phyloP scores from a whole-genome alignment of 1,140 invertebrate species.

The Megalonaias nervosa region DNA sequence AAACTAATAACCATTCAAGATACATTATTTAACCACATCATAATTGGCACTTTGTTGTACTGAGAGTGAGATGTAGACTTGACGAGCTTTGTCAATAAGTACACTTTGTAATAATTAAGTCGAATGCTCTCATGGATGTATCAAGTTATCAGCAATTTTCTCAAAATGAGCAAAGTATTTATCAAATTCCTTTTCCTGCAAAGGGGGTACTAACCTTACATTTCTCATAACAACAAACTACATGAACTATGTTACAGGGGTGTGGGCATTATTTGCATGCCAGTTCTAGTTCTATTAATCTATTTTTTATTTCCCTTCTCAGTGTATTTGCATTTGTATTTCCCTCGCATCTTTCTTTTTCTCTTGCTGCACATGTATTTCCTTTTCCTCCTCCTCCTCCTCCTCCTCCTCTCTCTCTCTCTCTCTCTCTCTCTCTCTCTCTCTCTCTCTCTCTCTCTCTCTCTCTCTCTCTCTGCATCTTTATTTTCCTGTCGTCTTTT shows the following conservation, averaged over 20 bases:
- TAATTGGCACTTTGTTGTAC: slow-evolving; percentile 29
- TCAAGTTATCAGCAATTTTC: slow-evolving; percentile 34
- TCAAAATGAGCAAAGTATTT: slow-evolving; percentile 47
- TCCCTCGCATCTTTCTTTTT: slow-evolving; percentile 1
- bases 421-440: slow-evolving; percentile 21
- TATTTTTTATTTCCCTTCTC: slow-evolving; percentile 22
- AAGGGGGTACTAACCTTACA: slow-evolving; percentile 35
- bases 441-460: slow-evolving; percentile 21
- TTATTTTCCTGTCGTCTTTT: slow-evolving; percentile 13
- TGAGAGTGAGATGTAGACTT: slow-evolving; percentile 24
- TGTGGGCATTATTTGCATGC: too few species aligned
- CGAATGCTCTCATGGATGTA: slow-evolving; percentile 32
- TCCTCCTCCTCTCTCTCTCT: slow-evolving; percentile 3
- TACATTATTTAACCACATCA: slow-evolving; percentile 32
- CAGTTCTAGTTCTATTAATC: slow-evolving; percentile 6
- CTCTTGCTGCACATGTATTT: background rate
- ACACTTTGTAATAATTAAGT: slow-evolving; percentile 33
- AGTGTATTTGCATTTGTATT: slow-evolving; percentile 15
- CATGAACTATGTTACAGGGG: background rate
- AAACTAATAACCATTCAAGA: slow-evolving; percentile 44
- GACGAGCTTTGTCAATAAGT: slow-evolving; percentile 30
- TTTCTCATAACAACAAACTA: slow-evolving; percentile 32
- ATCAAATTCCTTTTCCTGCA: slow-evolving; percentile 40
- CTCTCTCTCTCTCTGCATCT: slow-evolving; percentile 6
- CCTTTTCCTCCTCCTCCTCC: slow-evolving; percentile 5